Conservation (phyloP, 2,113 vertebrate genomes). For the Melospiza georgiana region DNA sequence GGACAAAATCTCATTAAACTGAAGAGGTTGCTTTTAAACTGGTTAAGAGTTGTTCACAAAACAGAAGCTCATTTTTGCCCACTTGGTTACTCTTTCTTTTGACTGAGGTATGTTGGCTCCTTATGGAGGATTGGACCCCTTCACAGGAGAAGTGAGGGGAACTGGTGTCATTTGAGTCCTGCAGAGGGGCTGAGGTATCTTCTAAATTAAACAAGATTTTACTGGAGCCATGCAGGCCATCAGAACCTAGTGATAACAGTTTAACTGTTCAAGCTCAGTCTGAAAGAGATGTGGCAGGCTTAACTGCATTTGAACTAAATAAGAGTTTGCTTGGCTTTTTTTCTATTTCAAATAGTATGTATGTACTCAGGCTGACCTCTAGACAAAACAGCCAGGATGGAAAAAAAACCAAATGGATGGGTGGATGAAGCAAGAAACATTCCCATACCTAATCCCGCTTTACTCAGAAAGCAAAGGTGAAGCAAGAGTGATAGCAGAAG, state of each 20-base stretch:
- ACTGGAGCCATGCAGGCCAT: neutral
- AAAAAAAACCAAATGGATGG: neutral
- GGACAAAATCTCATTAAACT: constrained; percentile 33
- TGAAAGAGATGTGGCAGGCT: neutral
- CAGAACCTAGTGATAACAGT: neutral
- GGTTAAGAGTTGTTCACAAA: constrained; percentile 53
- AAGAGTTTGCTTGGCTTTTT: neutral
- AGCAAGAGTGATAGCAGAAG: neutral
- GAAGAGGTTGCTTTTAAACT: constrained; percentile 64
- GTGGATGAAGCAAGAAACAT: neutral
- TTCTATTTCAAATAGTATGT: neutral
- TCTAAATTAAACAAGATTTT: neutral
- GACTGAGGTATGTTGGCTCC: neutral
- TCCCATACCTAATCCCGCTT: neutral
- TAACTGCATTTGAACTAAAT: neutral
- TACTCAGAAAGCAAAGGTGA: neutral
- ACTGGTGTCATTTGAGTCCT: neutral
- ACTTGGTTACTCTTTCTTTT: neutral
- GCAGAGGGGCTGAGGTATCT: neutral
- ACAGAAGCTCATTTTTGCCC: neutral
- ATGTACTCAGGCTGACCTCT: neutral
- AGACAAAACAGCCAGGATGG: neutral
- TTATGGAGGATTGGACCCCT: neutral
- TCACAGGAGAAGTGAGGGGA: neutral
- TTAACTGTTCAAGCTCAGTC: neutral